These are phyloP conservation scores for Lophochroa leadbeateri DNA, from an alignment of 2,113 vertebrate genomes.

Conservation along the genomic window DNA sequence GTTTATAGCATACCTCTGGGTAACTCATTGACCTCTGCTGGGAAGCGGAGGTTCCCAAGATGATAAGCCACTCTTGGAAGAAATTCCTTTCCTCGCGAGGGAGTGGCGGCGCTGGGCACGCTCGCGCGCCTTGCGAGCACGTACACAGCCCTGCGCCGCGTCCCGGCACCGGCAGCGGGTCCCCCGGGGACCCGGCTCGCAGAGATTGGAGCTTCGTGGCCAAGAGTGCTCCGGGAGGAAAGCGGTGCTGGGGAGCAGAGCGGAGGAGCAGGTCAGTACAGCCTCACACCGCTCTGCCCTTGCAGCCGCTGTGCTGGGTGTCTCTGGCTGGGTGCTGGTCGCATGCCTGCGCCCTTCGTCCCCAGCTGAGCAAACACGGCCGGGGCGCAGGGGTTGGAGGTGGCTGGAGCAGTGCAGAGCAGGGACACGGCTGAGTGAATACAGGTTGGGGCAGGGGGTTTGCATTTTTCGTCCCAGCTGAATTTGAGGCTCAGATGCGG, in stretches of 20 bases:
- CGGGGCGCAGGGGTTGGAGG: rapidly evolving
- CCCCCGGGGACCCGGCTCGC: neutral
- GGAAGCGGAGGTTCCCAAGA: constrained; percentile 52
- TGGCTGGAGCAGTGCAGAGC: neutral
- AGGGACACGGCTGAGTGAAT: neutral
- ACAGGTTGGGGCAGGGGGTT: neutral
- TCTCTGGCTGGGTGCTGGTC: neutral
- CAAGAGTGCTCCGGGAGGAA: neutral
- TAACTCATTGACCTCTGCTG: constrained; percentile 58
- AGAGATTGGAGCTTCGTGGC: neutral
- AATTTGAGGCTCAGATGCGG: rapidly evolving
- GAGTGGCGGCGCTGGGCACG: constrained; percentile 1
- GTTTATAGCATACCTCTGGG: neutral
- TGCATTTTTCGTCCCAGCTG: rapidly evolving
- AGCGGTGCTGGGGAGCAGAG: neutral
- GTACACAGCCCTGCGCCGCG: neutral
- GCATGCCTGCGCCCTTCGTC: neutral
- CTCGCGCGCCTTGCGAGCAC: neutral
- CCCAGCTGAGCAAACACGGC: neutral
- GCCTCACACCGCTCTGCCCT: neutral
- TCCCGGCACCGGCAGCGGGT: neutral
- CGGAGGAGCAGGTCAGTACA: constrained; percentile 37
- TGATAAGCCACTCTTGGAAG: constrained; percentile 45
- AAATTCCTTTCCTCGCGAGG: constrained; percentile 18
- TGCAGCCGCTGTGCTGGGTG: neutral